Conservation (phyloP, 2,113 vertebrate species). For the Ceuthmochares aereus region DNA sequence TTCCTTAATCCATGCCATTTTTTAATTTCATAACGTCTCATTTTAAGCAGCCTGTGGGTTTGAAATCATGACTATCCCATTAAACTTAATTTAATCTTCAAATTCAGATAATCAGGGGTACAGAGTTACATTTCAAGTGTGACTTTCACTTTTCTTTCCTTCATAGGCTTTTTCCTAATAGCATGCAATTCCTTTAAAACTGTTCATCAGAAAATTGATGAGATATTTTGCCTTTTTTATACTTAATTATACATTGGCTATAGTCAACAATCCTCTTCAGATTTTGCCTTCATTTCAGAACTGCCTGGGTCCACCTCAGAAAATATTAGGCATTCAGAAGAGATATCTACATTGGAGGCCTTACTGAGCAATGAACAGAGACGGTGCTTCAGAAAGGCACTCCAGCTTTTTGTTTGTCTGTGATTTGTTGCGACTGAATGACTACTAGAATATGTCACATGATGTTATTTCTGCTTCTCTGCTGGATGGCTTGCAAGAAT, state of each 20-base stretch:
- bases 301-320: neutral
- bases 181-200: neutral
- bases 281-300: neutral
- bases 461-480: neutral
- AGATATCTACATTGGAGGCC: neutral
- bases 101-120: neutral
- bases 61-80: neutral
- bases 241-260: neutral
- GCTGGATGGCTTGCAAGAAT: neutral
- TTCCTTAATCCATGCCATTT: neutral
- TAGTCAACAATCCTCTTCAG: neutral
- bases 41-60: neutral
- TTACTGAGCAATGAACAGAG: neutral
- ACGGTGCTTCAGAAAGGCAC: neutral
- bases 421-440: neutral
- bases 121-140: neutral
- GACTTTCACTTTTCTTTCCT: neutral
- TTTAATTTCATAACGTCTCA: neutral
- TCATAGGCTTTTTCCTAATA: neutral
- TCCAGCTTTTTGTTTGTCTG: neutral
- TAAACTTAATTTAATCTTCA: neutral
- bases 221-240: neutral
- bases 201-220: neutral
- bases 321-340: neutral
- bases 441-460: neutral